These are phyloP conservation scores for Aurelia sp. DNA, from an alignment of 30 jellyfish, hydroid and myxozoan species.

Conservation along the genomic window DNA sequence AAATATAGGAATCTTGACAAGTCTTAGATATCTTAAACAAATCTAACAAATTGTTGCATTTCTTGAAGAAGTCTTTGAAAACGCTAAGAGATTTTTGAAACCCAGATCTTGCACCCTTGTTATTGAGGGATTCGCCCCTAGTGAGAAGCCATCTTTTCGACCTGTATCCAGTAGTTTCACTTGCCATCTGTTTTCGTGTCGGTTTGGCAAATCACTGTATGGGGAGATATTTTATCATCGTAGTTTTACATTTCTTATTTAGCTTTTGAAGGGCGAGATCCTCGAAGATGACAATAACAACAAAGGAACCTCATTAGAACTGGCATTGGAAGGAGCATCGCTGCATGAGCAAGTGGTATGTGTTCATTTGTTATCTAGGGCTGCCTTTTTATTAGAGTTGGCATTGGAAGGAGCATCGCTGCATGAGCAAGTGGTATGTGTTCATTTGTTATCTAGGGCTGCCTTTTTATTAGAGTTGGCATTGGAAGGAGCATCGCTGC, in stretches of 20 bases:
- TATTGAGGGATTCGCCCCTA: too few relatives aligned
- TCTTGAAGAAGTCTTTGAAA: too few relatives aligned
- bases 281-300: conserved; percentile 23
- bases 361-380: background rate
- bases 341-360: conserved; percentile 84
- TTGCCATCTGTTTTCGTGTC: too few relatives aligned
- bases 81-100: too few relatives aligned
- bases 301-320: conserved; percentile 15
- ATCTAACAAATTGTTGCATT: too few relatives aligned
- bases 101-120: too few relatives aligned
- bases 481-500: conserved; percentile 52
- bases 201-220: too few relatives aligned
- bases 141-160: too few relatives aligned
- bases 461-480: background rate
- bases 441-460: background rate
- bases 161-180: too few relatives aligned
- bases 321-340: conserved; percentile 45
- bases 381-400: background rate
- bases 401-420: conserved; percentile 48
- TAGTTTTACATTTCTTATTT: background rate
- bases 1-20: too few relatives aligned
- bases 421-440: conserved; percentile 84
- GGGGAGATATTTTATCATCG: too few relatives aligned
- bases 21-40: too few relatives aligned
- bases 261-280: conserved; percentile 38